Evolutionary conservation across 1,140 invertebrate species (phyloP), one percentile per base, ranked within the genome.

Genomic region (Colletes gigas): DNA sequence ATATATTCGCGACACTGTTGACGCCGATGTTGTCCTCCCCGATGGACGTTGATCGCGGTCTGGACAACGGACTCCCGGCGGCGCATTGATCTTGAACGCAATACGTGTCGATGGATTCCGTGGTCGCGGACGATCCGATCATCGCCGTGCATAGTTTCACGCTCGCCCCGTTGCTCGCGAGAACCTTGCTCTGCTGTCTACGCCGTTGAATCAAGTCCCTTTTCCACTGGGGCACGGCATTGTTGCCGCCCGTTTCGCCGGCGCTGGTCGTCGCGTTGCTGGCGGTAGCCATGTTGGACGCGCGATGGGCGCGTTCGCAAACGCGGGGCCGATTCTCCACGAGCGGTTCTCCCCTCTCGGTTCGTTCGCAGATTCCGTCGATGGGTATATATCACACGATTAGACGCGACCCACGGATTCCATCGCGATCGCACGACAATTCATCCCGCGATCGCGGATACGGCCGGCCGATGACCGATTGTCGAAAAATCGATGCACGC

Each of bases 141-240:
- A 82, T 71, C 30, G 86, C 72, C n/a, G 79, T 72, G 21, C 79
- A 84, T 39, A 87, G 30, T 74, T 90, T 87, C n/a, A 89, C 87
- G 71, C 86, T 87, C 73, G 82, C 89, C 83, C 85, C 92, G 89
- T 78, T 93, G 88, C 79, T 92, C 83, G 89, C 57, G 68, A 86
- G 79, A 21, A 87, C 84, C 74, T 90, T 89, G 70, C 79, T 90
- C 88, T 94, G 81, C 59, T 94, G 91, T 88, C 93, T 89, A 52
- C 96, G 94, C 69, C 96, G 94, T 90, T 96, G 94, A 85, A 96
- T 95, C 84, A 97, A 93, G 90, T 97, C 96, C 81, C 95, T 94
- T 89, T 96, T 97, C 96, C 96, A 97, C 90, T 96, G 95, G 54
- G 96, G 92, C 79, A 93, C 89, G 82, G 92, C 89, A 81, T 71